Percentiles rank a stretch among this genome's conserved stretches.
Evolutionary conservation across 2,113 vertebrate genomes (phyloP).

Genomic region (Gadus macrocephalus): DNA sequence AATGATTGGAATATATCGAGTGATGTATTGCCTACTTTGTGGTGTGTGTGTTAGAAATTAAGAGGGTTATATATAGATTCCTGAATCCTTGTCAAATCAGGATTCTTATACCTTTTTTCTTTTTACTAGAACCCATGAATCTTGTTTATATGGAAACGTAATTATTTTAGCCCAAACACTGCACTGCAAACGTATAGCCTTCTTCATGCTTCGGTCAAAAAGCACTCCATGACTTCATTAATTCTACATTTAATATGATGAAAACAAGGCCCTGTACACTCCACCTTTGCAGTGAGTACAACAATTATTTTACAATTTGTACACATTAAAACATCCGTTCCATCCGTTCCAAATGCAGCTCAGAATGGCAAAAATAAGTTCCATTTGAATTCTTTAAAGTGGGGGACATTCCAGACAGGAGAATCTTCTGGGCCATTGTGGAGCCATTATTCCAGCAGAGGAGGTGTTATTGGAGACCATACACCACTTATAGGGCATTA

Average conservation of each 20-base stretch:
- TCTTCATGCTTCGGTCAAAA: not conserved
- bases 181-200: not conserved
- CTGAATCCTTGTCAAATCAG: too few species aligned
- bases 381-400: constrained; percentile 73
- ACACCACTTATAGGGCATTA: constrained; percentile 45
- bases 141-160: too few species aligned
- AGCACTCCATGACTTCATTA: constrained; percentile 72
- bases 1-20: too few species aligned
- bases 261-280: constrained; percentile 99
- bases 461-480: constrained; percentile 48
- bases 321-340: constrained; percentile 86
- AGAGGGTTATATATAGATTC: too few species aligned
- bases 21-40: too few species aligned
- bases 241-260: constrained; percentile 97
- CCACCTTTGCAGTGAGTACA: constrained; percentile 95
- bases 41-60: too few species aligned
- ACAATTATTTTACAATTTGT: constrained; percentile 98
- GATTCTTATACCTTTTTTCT: too few species aligned
- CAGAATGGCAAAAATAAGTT: constrained; percentile 67
- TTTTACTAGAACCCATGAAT: too few species aligned
- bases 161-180: too few species aligned
- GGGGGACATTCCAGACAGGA: constrained; percentile 68
- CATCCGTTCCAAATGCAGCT: constrained; percentile 77
- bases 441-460: constrained; percentile 60
- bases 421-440: constrained; percentile 53